A percentile compares a stretch with the other conserved stretches of the same genome.
Evolutionary conservation across 37 sponge, comb jelly and placozoan species (phyloP).

Genomic region (Dysidea cf. avara): DNA sequence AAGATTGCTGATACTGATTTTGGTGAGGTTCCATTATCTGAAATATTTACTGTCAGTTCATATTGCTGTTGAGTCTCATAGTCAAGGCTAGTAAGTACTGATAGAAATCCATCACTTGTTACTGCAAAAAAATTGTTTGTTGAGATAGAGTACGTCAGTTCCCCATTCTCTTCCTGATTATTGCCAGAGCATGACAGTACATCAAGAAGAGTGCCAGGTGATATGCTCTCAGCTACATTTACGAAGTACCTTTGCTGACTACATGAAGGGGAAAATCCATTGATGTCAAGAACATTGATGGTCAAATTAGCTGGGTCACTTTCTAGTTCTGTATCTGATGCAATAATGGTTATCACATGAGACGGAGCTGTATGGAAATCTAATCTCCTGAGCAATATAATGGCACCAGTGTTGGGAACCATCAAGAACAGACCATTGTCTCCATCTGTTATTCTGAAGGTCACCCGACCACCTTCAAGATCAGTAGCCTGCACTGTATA

Average conservation of each 20-base stretch:
- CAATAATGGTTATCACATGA: no score
- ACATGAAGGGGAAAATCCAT: no score
- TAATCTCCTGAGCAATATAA: constrained; percentile 24
- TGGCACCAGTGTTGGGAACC: constrained; percentile 27
- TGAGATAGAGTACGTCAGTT: not conserved
- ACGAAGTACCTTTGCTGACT: no score
- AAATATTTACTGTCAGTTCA: not conserved
- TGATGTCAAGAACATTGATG: constrained; percentile 3
- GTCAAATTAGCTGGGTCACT: not conserved
- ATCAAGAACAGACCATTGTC: constrained; percentile 22
- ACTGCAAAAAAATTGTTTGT: constrained; percentile 4
- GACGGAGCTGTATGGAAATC: constrained; percentile 7
- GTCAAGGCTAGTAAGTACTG: constrained; percentile 4
- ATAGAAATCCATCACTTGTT: not conserved
- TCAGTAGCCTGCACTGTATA: constrained; percentile 52
- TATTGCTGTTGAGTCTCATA: constrained; percentile 9
- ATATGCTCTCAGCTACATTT: no score
- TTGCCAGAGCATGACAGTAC: no score
- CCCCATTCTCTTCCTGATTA: not conserved
- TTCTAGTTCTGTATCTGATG: constrained; percentile 9
- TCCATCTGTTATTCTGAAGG: constrained; percentile 7
- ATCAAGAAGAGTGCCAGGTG: no score
- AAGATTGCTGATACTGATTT: not conserved
- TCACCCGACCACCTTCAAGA: constrained; percentile 45
- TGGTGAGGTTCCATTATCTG: constrained; percentile 9